Evolutionary conservation across 2,113 vertebrate genomes (phyloP).

Genomic region (Ceyx cyanopectus): DNA sequence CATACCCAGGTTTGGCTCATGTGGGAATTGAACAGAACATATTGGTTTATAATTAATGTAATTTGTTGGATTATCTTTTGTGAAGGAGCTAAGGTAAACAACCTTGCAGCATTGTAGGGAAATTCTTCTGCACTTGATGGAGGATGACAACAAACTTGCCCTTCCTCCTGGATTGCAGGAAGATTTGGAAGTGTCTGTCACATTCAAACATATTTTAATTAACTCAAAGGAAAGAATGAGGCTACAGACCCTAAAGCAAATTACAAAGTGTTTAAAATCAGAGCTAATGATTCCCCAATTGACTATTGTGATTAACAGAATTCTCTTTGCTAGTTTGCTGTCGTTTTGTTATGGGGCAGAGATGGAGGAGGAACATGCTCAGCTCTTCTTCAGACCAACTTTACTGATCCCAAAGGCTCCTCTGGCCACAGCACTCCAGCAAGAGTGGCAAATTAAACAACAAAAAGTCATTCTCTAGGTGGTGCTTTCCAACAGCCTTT

Average conservation of each 20-base stretch:
- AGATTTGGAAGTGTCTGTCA: conserved; percentile 76
- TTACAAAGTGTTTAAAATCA: conserved; percentile 72
- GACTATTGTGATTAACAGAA: conserved; percentile 72
- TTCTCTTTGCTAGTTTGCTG: conserved; percentile 57
- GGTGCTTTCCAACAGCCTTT: background rate
- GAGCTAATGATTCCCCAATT: conserved; percentile 67
- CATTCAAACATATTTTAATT: conserved; percentile 77
- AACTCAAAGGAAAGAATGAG: conserved; percentile 79
- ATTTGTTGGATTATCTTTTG: conserved; percentile 97
- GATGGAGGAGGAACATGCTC: conserved; percentile 16
- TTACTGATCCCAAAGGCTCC: background rate
- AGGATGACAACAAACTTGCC: conserved; percentile 23
- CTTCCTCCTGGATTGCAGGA: conserved; percentile 63
- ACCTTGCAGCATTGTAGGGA: conserved; percentile 80
- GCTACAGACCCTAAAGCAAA: conserved; percentile 76
- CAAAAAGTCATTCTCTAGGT: background rate
- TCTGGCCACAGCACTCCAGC: accelerated
- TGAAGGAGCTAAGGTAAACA: conserved; percentile 90
- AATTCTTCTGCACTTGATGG: conserved; percentile 70
- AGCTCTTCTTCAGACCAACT: background rate
- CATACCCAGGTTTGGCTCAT: conserved; percentile 90
- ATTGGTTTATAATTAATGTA: conserved; percentile 99
- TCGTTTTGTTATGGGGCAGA: conserved; percentile 50
- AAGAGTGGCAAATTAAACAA: background rate
- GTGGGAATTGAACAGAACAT: conserved; percentile 92